These are phyloP conservation scores for Andrena fulva DNA, from an alignment of 2,888 invertebrate species.

Conservation along the genomic window DNA sequence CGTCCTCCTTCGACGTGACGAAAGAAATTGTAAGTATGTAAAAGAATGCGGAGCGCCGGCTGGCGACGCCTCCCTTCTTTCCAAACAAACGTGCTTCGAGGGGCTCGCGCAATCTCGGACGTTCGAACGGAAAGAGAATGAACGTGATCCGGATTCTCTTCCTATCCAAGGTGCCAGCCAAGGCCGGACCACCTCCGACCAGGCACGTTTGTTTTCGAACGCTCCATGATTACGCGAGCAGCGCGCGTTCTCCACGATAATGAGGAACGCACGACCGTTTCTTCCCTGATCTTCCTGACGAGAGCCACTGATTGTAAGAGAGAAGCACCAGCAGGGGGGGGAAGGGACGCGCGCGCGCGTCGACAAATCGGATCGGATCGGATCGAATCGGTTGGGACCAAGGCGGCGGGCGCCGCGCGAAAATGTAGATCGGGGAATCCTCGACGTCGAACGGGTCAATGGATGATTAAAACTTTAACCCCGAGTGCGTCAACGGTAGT, in stretches of 20 bases:
- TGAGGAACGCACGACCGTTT: not conserved
- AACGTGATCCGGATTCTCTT: constrained; percentile 36
- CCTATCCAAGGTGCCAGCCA: constrained; percentile 27
- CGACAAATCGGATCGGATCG: not conserved
- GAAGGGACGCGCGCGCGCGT: not conserved
- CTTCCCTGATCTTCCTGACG: not conserved
- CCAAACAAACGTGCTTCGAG: constrained; percentile 58
- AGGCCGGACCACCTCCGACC: constrained; percentile 22
- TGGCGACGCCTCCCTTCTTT: constrained; percentile 22
- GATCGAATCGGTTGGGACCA: not conserved
- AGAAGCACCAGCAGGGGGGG: too few relatives aligned
- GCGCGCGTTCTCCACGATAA: constrained; percentile 5
- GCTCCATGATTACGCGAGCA: constrained; percentile 22
- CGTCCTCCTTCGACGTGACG: constrained; percentile 78
- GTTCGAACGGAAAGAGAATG: constrained; percentile 21
- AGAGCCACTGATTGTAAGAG: too few relatives aligned
- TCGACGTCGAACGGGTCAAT: constrained; percentile 68
- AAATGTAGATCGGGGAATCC: constrained; percentile 28
- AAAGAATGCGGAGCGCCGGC: not conserved
- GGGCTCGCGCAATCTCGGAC: constrained; percentile 34
- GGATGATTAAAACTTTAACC: constrained; percentile 74
- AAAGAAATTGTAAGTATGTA: constrained; percentile 79
- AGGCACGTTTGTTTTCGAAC: constrained; percentile 64
- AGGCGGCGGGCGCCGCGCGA: not conserved
- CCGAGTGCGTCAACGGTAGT: constrained; percentile 73